phyloP scores from a whole-genome alignment of 2,797 vertebrate genomes.

The Thamnophis elegans region DNA sequence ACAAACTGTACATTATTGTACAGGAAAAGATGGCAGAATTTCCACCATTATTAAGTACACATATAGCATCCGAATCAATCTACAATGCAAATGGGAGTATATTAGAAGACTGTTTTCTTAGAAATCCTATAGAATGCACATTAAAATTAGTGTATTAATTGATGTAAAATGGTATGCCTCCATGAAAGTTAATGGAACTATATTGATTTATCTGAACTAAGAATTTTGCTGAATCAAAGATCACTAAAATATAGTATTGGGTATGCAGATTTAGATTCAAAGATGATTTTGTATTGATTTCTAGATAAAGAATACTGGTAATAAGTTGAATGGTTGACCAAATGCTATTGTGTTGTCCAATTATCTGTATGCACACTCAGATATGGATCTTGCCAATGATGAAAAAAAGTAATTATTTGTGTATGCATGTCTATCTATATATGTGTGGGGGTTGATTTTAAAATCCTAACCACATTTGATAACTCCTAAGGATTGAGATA shows the following conservation, averaged over 20 bases:
- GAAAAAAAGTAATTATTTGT: background rate
- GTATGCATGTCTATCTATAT: background rate
- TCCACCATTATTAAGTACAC: background rate
- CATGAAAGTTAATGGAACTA: slow-evolving; percentile 15
- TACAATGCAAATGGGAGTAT: background rate
- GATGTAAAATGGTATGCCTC: background rate
- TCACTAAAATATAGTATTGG: background rate
- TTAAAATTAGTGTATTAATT: background rate
- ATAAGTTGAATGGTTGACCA: slow-evolving; percentile 21
- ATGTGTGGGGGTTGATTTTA: background rate
- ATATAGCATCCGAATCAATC: background rate
- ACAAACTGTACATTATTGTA: background rate
- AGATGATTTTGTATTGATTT: slow-evolving; percentile 30
- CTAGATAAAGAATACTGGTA: slow-evolving; percentile 17
- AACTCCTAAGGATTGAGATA: background rate
- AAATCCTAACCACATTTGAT: background rate
- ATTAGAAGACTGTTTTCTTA: background rate
- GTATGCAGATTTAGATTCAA: slow-evolving; percentile 20
- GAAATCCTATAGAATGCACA: background rate
- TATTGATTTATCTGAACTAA: slow-evolving; percentile 13
- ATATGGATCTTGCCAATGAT: background rate
- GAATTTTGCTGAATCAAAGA: slow-evolving; percentile 17
- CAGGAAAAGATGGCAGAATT: background rate
- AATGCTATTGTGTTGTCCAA: slow-evolving; percentile 14
- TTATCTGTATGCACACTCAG: slow-evolving; percentile 35